A percentile compares a stretch with the other conserved stretches of the same genome.
Evolutionary conservation across 2,888 invertebrate genomes (phyloP).

Genomic region (Drosophila robusta): DNA sequence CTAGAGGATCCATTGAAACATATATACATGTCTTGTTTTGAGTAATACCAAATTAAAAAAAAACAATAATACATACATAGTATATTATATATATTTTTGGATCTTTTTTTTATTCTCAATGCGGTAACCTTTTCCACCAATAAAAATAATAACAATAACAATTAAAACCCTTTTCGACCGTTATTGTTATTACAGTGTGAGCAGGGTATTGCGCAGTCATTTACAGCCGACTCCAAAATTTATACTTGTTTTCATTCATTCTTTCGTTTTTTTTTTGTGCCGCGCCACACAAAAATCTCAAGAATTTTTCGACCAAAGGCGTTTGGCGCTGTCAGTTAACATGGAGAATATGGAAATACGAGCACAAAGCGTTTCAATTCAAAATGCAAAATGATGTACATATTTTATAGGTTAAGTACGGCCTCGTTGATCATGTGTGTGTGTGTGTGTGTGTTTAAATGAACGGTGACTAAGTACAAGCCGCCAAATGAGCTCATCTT

Average conservation of each 20-base stretch:
- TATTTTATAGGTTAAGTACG: constrained; percentile 14
- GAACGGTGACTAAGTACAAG: constrained; percentile 32
- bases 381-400: constrained; percentile 1
- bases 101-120: too few species aligned
- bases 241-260: not conserved
- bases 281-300: constrained; percentile 8
- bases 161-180: too few species aligned
- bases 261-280: not conserved
- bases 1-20: too few species aligned
- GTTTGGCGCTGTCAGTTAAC: constrained; percentile 11
- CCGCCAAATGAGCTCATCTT: constrained; percentile 58
- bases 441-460: not conserved
- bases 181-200: not conserved
- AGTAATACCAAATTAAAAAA: too few species aligned
- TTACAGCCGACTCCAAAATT: not conserved
- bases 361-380: constrained; percentile 17
- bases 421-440: not conserved
- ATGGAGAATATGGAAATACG: constrained; percentile 9
- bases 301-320: constrained; percentile 16
- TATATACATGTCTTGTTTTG: too few species aligned
- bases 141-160: too few species aligned
- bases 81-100: too few species aligned
- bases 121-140: too few species aligned
- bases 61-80: too few species aligned
- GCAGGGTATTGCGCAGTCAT: not conserved